Conservation (phyloP, 1,140 invertebrate genomes). For the Cydia strobilella region DNA sequence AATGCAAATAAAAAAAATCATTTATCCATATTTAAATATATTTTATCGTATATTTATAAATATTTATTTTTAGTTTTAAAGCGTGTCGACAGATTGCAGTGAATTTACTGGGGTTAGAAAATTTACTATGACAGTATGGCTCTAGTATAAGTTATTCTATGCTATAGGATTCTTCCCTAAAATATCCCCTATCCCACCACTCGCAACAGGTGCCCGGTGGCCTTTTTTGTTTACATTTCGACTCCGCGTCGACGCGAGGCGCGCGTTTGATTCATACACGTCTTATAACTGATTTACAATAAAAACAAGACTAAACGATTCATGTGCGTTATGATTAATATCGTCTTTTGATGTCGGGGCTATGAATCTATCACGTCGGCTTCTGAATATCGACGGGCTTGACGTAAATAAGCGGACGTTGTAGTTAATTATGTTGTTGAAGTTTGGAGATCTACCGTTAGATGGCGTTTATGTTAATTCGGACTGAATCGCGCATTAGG, state of each 20-base stretch:
- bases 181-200: constrained; percentile 36
- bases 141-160: too few species aligned
- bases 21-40: too few species aligned
- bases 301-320: constrained; percentile 77
- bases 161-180: too few species aligned
- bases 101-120: too few species aligned
- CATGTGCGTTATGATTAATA: constrained; percentile 79
- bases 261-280: constrained; percentile 73
- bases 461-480: constrained; percentile 39
- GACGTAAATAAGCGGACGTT: constrained; percentile 67
- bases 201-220: constrained; percentile 70
- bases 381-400: constrained; percentile 70
- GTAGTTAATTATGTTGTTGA: constrained; percentile 69
- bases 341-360: constrained; percentile 74
- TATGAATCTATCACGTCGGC: constrained; percentile 77
- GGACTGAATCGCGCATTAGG: too few species aligned
- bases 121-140: too few species aligned
- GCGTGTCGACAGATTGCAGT: too few species aligned
- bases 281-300: constrained; percentile 79
- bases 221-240: constrained; percentile 72
- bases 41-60: too few species aligned
- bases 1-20: too few species aligned
- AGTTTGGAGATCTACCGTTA: constrained; percentile 40
- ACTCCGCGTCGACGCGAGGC: constrained; percentile 73
- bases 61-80: too few species aligned